phyloP scores from a whole-genome alignment of 2,888 invertebrate species.

The Agapetus fuscipes region DNA sequence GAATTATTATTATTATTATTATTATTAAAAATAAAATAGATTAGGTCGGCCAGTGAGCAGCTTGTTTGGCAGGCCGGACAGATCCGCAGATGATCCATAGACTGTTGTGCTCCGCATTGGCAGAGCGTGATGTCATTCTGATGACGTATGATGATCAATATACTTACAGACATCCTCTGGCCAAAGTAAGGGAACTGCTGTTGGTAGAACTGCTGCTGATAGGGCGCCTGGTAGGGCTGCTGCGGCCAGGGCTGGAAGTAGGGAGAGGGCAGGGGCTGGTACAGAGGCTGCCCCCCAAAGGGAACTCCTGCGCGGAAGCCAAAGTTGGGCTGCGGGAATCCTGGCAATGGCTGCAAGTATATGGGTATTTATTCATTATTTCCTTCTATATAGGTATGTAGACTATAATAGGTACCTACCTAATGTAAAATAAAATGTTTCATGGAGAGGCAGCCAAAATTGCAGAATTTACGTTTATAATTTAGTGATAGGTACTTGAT shows the following conservation, averaged over 20 bases:
- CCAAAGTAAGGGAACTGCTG: constrained; percentile 28
- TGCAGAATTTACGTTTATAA: no score
- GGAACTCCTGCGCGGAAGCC: constrained; percentile 4
- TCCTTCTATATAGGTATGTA: no score
- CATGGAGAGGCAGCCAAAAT: no score
- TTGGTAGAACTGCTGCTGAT: constrained; percentile 35
- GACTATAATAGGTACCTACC: no score
- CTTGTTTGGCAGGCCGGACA: no score
- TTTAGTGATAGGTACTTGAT: no score
- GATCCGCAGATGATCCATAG: no score
- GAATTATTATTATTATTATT: background rate
- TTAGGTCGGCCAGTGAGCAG: no score
- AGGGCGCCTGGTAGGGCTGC: constrained; percentile 33
- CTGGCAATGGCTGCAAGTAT: no score
- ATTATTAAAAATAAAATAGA: no score
- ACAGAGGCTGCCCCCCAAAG: background rate
- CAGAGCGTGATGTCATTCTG: background rate
- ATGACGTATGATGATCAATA: constrained; percentile 2
- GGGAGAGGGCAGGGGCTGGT: background rate
- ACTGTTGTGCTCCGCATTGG: background rate
- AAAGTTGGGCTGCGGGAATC: constrained; percentile 4
- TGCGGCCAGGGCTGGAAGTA: constrained; percentile 36
- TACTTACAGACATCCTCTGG: constrained; percentile 48
- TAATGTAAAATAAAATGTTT: no score
- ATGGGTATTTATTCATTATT: no score